Evolutionary conservation across 2,113 vertebrate species (phyloP).

Genomic region (Myotis yumanensis): DNA sequence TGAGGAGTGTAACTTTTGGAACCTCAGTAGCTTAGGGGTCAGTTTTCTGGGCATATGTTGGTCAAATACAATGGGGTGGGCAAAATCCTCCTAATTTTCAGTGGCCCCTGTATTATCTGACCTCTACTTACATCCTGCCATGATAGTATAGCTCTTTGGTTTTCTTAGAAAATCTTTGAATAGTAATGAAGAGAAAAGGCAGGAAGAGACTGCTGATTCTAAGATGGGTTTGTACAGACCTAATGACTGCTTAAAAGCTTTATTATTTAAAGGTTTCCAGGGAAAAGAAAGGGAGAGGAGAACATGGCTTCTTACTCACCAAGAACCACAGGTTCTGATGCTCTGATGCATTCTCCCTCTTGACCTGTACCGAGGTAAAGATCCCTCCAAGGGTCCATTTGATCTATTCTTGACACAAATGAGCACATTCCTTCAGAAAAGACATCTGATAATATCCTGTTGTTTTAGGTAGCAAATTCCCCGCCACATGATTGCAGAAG

Average conservation of each 20-base stretch:
- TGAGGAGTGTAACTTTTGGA: neutral
- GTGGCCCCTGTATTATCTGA: neutral
- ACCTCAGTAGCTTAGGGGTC: neutral
- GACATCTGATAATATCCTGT: neutral
- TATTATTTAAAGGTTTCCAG: constrained; percentile 26
- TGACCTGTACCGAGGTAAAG: neutral
- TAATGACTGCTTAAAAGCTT: constrained; percentile 26
- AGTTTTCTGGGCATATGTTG: neutral
- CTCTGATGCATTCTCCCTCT: neutral
- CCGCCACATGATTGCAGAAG: neutral
- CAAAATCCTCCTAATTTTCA: constrained; percentile 7
- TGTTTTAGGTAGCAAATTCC: constrained; percentile 30
- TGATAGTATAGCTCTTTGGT: neutral
- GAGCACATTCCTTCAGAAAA: neutral
- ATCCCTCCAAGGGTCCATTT: neutral
- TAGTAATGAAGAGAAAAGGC: neutral
- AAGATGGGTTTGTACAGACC: neutral
- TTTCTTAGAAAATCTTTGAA: constrained; percentile 49
- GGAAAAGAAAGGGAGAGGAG: neutral
- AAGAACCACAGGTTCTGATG: neutral
- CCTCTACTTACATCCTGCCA: neutral
- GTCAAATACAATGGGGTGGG: neutral
- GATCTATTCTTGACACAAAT: constrained; percentile 35
- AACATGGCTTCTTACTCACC: neutral
- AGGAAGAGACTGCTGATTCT: constrained; percentile 8